Base-by-base conservation (phyloP, 2,797 vertebrate genomes). In the Poeciliopsis gracilis region DNA sequence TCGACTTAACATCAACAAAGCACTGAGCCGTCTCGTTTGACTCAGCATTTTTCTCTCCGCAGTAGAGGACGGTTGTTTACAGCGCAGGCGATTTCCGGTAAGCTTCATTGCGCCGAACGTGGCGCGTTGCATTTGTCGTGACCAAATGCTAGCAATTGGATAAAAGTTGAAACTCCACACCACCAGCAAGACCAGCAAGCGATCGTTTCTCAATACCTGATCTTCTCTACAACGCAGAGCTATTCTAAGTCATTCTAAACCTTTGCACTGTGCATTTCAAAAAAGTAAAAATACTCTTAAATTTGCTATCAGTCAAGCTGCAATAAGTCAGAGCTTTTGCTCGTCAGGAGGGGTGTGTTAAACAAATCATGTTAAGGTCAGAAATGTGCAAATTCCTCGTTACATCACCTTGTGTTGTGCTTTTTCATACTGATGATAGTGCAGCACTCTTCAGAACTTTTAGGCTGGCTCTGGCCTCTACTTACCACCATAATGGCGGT, bases 401-500 rank as follows among this genome's bases (percentile, higher is more conserved):
- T 88, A 90, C 80, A 86, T 93, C 87, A 91, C 76, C 72, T 78
- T 11, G 23, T 82, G 61, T 82, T 84, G 70, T 67, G 63, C 36
- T 69, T 73, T 74, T 80, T 73, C 33, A 12, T 70, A 77, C 76
- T 82, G 79, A 84, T 87, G 80, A 66, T 36, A 82, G 77, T 66
- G 73, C 36, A 73, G 77, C 16, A 18, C 63, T 86, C 83, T 79
- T 49, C 72, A 83, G 61, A 77, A 76, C 77, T 57, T 47, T 72
- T 82, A 77, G 75, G 80, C 77, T 82, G 72, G 76, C 49, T 59
- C 76, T 85, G 88, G 89, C 83, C 91, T 94, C 81, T 93, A 94
- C 90, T 94, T 94, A 94, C 75, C 84, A 81, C 88, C 57, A 33
- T 92, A 93, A 94, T 90, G 89, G 88, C 78, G 77, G 80, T 91